Evolutionary conservation across 1,140 invertebrate genomes (phyloP).

Genomic region (Drosophila sulfurigaster): DNA sequence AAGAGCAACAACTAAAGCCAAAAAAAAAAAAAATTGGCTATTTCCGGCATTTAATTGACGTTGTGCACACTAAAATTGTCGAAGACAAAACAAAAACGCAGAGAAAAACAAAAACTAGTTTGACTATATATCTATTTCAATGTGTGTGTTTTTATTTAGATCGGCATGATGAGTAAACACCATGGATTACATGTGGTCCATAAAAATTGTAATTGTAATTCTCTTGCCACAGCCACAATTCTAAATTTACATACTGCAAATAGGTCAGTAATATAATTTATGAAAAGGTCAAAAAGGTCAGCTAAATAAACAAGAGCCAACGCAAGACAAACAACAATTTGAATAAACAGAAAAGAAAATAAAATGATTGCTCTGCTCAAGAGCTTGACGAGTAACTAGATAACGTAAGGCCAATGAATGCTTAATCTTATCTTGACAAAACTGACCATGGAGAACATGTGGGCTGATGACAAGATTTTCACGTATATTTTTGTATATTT

Average conservation of each 20-base stretch:
- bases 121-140: constrained; percentile 13
- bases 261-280: constrained; percentile 1
- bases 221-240: background rate
- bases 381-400: constrained; percentile 4
- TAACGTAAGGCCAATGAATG: constrained; percentile 10
- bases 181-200: constrained; percentile 22
- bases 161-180: constrained; percentile 19
- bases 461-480: background rate
- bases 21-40: constrained; percentile 74
- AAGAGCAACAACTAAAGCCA: constrained; percentile 45
- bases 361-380: background rate
- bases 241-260: background rate
- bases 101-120: constrained; percentile 55
- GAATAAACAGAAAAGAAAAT: constrained; percentile 4
- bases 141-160: constrained; percentile 13
- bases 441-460: constrained; percentile 17
- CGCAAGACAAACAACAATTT: background rate
- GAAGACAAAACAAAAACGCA: constrained; percentile 52
- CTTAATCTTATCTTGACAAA: constrained; percentile 10
- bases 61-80: constrained; percentile 68
- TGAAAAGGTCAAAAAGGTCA: background rate
- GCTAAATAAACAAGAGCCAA: background rate
- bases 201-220: constrained; percentile 3
- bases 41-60: constrained; percentile 81
- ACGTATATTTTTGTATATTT: constrained; percentile 1